Conservation (phyloP, 64 coral and sea anemone species). For the Pachyseris speciosa region DNA sequence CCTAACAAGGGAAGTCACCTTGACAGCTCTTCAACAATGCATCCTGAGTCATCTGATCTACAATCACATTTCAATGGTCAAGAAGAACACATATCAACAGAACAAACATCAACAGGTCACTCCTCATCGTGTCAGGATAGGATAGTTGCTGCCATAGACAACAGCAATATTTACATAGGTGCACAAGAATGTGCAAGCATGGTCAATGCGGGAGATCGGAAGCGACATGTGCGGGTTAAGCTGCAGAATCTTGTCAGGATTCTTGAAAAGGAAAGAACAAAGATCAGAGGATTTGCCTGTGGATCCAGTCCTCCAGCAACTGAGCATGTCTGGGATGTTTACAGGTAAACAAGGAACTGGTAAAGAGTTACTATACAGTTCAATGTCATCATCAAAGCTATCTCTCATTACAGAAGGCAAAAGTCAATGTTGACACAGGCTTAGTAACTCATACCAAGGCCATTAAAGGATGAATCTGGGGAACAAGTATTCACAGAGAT, state of each 20-base stretch:
- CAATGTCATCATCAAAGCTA: too few relatives aligned
- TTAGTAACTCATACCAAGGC: too few relatives aligned
- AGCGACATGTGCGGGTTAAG: constrained; percentile 93
- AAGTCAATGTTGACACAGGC: too few relatives aligned
- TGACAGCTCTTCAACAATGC: not conserved
- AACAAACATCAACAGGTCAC: not conserved
- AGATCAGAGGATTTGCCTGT: constrained; percentile 75
- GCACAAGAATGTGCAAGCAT: constrained; percentile 93
- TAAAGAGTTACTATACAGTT: not conserved
- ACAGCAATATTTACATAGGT: constrained; percentile 98
- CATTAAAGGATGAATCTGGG: too few relatives aligned
- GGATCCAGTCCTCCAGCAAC: constrained; percentile 96
- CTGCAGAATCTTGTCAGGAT: constrained; percentile 93
- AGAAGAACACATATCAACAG: not conserved
- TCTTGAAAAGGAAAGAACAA: constrained; percentile 79
- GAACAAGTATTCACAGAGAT: too few relatives aligned
- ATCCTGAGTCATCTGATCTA: not conserved
- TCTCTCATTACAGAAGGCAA: too few relatives aligned
- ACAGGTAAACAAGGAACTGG: constrained; percentile 61
- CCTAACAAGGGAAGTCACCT: not conserved
- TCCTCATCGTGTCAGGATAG: not conserved
- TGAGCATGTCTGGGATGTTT: constrained; percentile 96
- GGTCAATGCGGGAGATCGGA: constrained; percentile 75
- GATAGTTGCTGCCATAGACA: constrained; percentile 87
- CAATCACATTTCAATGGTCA: not conserved